phyloP scores from a whole-genome alignment of 1,140 invertebrate species.

The Sinella curviseta region DNA sequence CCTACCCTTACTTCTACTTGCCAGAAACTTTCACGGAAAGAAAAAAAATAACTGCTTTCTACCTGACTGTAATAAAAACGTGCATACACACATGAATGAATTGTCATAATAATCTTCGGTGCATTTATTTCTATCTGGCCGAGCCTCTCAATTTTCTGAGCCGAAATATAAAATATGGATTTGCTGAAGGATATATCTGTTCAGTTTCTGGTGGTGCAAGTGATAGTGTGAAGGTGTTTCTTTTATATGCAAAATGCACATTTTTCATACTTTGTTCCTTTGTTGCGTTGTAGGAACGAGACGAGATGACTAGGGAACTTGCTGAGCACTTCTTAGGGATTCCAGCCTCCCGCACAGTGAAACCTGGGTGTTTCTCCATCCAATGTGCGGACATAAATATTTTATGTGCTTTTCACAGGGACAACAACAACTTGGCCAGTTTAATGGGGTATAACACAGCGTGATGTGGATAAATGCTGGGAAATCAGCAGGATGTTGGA shows the following conservation, averaged over 20 bases:
- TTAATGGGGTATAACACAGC: conserved; percentile 46
- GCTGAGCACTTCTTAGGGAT: conserved; percentile 7
- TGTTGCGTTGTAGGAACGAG: not conserved
- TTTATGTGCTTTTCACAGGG: conserved; percentile 27
- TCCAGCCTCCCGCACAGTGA: conserved; percentile 11
- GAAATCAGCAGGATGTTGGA: conserved; percentile 46
- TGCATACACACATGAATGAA: not conserved
- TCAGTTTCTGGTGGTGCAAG: too few species aligned
- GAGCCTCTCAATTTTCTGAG: not conserved
- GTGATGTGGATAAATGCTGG: conserved; percentile 45
- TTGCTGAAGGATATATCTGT: not conserved
- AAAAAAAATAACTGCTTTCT: too few species aligned
- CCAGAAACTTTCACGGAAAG: too few species aligned
- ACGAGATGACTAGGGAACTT: not conserved
- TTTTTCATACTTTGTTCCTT: not conserved
- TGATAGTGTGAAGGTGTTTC: too few species aligned
- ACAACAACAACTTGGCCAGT: conserved; percentile 40
- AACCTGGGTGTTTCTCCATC: conserved; percentile 20
- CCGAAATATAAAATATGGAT: not conserved
- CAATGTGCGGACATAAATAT: conserved; percentile 23
- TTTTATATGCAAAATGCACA: too few species aligned
- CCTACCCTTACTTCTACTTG: too few species aligned
- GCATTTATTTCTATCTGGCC: not conserved
- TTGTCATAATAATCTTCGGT: not conserved
- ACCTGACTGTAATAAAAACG: too few species aligned